Evolutionary conservation across 2,888 invertebrate genomes (phyloP).

Genomic region (Drosophila rellima): DNA sequence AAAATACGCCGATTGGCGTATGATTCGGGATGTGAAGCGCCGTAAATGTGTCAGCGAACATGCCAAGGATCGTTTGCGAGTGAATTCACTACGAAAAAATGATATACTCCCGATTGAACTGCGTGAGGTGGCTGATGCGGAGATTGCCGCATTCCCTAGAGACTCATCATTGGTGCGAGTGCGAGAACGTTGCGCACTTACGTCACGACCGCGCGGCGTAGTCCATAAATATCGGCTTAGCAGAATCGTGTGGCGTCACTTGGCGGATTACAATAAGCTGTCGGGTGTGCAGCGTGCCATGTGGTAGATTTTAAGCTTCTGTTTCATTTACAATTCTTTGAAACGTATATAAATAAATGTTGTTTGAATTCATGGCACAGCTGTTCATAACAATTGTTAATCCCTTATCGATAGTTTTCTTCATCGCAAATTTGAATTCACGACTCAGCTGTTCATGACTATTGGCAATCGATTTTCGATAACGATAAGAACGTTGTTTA

Average conservation of each 20-base stretch:
- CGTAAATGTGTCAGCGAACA: constrained; percentile 91
- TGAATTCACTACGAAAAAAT: constrained; percentile 94
- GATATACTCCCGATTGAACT: constrained; percentile 93
- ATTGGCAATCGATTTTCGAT: constrained; percentile 19
- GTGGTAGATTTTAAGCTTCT: constrained; percentile 88
- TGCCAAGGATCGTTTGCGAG: constrained; percentile 91
- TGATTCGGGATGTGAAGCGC: constrained; percentile 94
- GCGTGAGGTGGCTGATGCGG: constrained; percentile 91
- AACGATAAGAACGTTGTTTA: constrained; percentile 15
- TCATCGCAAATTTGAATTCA: constrained; percentile 86
- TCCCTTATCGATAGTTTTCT: constrained; percentile 85
- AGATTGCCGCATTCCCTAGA: constrained; percentile 92
- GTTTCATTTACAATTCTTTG: constrained; percentile 44
- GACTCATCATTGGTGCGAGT: constrained; percentile 90
- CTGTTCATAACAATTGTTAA: constrained; percentile 19
- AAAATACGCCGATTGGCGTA: constrained; percentile 93
- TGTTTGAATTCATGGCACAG: constrained; percentile 25
- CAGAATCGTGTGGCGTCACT: constrained; percentile 94
- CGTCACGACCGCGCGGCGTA: constrained; percentile 94
- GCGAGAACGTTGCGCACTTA: constrained; percentile 93
- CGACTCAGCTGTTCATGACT: constrained; percentile 16
- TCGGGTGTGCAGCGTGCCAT: constrained; percentile 97
- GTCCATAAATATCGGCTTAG: constrained; percentile 94
- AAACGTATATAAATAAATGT: constrained; percentile 27
- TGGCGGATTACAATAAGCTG: constrained; percentile 97